A percentile compares a stretch with the other conserved stretches of the same genome.
Evolutionary conservation across 2,888 invertebrate species (phyloP).

Genomic region (Zhuqinia jingwanae): DNA sequence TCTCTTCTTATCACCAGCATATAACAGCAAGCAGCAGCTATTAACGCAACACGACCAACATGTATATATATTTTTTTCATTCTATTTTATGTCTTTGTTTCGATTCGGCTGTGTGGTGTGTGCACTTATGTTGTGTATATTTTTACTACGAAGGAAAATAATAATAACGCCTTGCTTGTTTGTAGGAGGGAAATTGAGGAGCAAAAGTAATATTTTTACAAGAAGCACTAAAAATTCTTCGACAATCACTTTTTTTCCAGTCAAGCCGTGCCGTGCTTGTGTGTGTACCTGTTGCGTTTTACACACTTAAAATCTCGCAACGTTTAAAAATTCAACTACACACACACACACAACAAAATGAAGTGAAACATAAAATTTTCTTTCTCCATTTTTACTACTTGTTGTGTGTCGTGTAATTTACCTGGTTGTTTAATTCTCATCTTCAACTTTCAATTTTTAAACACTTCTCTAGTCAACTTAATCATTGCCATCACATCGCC

Average conservation of each 20-base stretch:
- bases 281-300: conserved; percentile 65
- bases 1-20: conserved; percentile 13
- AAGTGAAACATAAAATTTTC: conserved; percentile 67
- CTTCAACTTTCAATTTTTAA: conserved; percentile 62
- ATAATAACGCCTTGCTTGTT: conserved; percentile 42
- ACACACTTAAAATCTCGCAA: not conserved
- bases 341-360: conserved; percentile 22
- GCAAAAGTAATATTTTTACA: conserved; percentile 28
- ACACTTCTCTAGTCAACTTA: conserved; percentile 45
- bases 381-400: conserved; percentile 58
- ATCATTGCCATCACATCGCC: conserved; percentile 22
- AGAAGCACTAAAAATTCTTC: conserved; percentile 68
- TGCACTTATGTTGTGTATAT: conserved; percentile 15
- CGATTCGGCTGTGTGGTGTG: not conserved
- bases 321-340: too few relatives aligned
- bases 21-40: conserved; percentile 36
- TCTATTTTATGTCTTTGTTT: not conserved
- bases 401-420: conserved; percentile 66
- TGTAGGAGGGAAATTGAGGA: conserved; percentile 65
- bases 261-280: not conserved
- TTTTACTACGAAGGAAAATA: conserved; percentile 23
- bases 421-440: conserved; percentile 65
- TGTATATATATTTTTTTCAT: conserved; percentile 32
- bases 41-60: conserved; percentile 56
- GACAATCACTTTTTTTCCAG: conserved; percentile 65